A percentile compares a stretch with the other conserved stretches of the same genome.
These are phyloP conservation scores for Lottia scabra DNA, from an alignment of 2,888 invertebrate genomes.

Conservation along the genomic window DNA sequence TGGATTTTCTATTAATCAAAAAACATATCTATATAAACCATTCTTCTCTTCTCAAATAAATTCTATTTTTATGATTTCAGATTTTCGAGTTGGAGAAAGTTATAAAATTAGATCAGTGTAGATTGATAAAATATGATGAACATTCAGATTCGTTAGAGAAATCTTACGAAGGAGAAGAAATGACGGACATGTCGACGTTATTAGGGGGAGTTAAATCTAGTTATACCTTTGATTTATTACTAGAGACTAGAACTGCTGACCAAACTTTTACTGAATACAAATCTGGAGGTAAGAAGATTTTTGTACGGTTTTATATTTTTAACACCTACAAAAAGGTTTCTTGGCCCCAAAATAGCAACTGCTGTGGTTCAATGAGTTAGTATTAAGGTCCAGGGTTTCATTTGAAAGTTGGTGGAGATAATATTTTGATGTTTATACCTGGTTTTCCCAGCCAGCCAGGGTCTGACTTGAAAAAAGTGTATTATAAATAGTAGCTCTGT, in stretches of 20 bases:
- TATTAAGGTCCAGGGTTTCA: too few species aligned
- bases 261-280: constrained; percentile 76
- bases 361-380: too few species aligned
- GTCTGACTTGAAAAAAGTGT: too few species aligned
- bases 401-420: too few species aligned
- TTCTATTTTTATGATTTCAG: constrained; percentile 49
- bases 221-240: constrained; percentile 75
- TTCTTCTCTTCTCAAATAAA: neutral
- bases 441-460: too few species aligned
- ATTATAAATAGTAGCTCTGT: too few species aligned
- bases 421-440: too few species aligned
- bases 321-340: too few species aligned
- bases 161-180: constrained; percentile 76
- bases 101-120: constrained; percentile 77
- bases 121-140: constrained; percentile 80
- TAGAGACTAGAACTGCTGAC: constrained; percentile 77
- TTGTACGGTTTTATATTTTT: neutral
- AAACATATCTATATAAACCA: too few species aligned
- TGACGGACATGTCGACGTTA: constrained; percentile 71
- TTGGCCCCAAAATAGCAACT: too few species aligned
- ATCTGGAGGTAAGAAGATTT: constrained; percentile 73
- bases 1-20: too few species aligned
- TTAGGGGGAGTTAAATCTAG: constrained; percentile 70
- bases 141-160: constrained; percentile 76
- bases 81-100: constrained; percentile 74